A percentile compares a stretch with the other conserved stretches of the same genome.
Evolutionary conservation across 2,888 invertebrate species (phyloP).

Genomic region (Drosophila suboccidentalis): DNA sequence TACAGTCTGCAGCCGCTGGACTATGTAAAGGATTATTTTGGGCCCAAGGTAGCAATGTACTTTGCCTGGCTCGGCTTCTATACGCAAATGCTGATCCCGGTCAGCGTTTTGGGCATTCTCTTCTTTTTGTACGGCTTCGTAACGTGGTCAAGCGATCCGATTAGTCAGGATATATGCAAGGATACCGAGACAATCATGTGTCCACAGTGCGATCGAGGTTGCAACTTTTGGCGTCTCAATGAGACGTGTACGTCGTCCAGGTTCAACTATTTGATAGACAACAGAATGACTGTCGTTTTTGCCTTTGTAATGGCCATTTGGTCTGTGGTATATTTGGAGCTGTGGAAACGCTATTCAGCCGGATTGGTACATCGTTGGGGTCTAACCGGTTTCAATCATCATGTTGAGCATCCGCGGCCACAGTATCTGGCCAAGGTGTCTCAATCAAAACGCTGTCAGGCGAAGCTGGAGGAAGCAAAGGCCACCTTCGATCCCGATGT

Average conservation of each 20-base stretch:
- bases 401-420: slow-evolving; percentile 92
- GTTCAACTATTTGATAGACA: slow-evolving; percentile 93
- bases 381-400: slow-evolving; percentile 90
- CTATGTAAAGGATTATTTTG: slow-evolving; percentile 92
- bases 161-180: slow-evolving; percentile 88
- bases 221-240: slow-evolving; percentile 91
- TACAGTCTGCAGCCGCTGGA: slow-evolving; percentile 89
- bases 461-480: slow-evolving; percentile 18
- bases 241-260: slow-evolving; percentile 91
- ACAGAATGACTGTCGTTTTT: slow-evolving; percentile 91
- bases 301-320: slow-evolving; percentile 94
- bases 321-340: slow-evolving; percentile 92
- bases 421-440: slow-evolving; percentile 89
- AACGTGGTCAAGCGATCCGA: slow-evolving; percentile 86
- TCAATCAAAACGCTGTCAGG: slow-evolving; percentile 85
- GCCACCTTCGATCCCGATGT: slow-evolving; percentile 89
- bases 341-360: slow-evolving; percentile 93
- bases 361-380: slow-evolving; percentile 94
- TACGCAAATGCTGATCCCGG: slow-evolving; percentile 92
- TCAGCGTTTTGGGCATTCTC: slow-evolving; percentile 89
- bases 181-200: slow-evolving; percentile 89
- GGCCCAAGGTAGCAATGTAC: slow-evolving; percentile 92
- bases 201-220: slow-evolving; percentile 91
- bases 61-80: slow-evolving; percentile 95
- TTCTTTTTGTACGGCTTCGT: slow-evolving; percentile 88